A percentile compares a stretch with the other conserved stretches of the same genome.
These are phyloP conservation scores for Limanda limanda DNA, from an alignment of 2,113 vertebrate species.

Conservation along the genomic window DNA sequence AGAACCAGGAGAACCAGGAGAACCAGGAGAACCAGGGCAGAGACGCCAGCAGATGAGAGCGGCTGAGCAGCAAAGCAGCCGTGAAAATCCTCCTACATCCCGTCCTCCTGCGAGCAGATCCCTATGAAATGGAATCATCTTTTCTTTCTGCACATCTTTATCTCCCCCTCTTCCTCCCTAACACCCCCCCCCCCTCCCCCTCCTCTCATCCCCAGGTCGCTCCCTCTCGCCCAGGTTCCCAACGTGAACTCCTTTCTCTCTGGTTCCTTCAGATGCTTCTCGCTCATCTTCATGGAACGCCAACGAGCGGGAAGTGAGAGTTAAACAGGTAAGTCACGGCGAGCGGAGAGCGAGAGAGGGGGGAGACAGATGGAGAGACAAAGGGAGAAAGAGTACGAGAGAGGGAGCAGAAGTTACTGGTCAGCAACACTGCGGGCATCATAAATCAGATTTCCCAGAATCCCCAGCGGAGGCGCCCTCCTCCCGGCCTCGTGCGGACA, in stretches of 20 bases:
- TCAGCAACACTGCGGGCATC: constrained; percentile 85
- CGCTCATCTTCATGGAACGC: constrained; percentile 36
- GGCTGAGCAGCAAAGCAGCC: constrained; percentile 68
- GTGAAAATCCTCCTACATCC: constrained; percentile 64
- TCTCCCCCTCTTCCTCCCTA: constrained; percentile 55
- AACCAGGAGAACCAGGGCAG: constrained; percentile 41
- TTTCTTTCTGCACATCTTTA: constrained; percentile 49
- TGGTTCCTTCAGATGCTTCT: not conserved
- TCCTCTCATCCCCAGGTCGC: constrained; percentile 23
- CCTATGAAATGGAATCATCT: constrained; percentile 76
- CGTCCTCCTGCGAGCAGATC: constrained; percentile 56
- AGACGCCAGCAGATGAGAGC: constrained; percentile 63
- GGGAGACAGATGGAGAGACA: constrained; percentile 59
- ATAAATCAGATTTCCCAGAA: constrained; percentile 89
- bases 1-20: too few species aligned
- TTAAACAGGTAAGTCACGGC: constrained; percentile 61
- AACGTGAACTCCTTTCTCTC: not conserved
- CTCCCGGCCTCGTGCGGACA: constrained; percentile 81
- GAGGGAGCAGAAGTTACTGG: constrained; percentile 76
- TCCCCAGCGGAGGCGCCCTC: constrained; percentile 83
- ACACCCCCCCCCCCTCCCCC: constrained; percentile 48
- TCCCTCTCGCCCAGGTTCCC: not conserved
- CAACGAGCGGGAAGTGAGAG: constrained; percentile 7
- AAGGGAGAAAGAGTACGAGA: constrained; percentile 48
- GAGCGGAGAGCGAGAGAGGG: constrained; percentile 9